phyloP scores from a whole-genome alignment of 2,797 vertebrate genomes.

The Podarcis lilfordi region DNA sequence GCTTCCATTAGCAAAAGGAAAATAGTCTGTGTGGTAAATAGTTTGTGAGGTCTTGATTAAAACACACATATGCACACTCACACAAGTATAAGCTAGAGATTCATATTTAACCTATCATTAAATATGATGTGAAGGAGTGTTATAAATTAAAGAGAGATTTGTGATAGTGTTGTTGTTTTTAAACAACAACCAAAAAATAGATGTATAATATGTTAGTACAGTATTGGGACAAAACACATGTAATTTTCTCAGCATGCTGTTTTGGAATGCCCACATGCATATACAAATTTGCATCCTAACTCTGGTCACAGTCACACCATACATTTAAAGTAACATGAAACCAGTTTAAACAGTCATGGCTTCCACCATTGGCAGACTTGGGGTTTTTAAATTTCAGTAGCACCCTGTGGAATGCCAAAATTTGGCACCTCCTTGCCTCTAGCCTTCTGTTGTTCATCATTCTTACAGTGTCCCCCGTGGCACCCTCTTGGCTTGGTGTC shows the following conservation, averaged over 20 bases:
- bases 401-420: too few species aligned
- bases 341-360: too few species aligned
- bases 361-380: too few species aligned
- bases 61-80: neutral
- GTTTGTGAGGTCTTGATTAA: neutral
- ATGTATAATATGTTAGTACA: neutral
- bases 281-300: neutral
- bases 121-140: neutral
- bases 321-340: too few species aligned
- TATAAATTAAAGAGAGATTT: too few species aligned
- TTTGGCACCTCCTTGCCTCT: too few species aligned
- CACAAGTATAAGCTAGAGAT: neutral
- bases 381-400: too few species aligned
- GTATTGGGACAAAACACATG: neutral
- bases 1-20: neutral
- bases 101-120: neutral
- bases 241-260: conserved; percentile 55
- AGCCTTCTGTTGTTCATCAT: too few species aligned
- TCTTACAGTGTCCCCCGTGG: too few species aligned
- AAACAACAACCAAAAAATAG: neutral
- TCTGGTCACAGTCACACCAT: too few species aligned
- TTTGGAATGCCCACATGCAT: conserved; percentile 35
- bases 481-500: too few species aligned
- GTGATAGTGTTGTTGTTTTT: too few species aligned
- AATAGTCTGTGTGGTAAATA: neutral